Conservation (phyloP, 2,113 vertebrate species). For the Aspiorhynchus laticeps region DNA sequence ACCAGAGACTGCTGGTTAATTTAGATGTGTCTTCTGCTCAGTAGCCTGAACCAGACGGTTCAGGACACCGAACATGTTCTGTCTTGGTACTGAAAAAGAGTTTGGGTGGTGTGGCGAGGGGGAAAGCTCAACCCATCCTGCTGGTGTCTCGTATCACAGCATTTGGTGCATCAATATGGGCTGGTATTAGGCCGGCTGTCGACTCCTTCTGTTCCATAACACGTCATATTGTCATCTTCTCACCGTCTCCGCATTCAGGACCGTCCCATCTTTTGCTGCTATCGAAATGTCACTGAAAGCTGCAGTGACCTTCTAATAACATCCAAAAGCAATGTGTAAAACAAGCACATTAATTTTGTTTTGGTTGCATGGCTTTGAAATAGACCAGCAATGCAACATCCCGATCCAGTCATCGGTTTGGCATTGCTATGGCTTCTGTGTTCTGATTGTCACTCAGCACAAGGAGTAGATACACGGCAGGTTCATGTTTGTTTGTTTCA, state of each 20-base stretch:
- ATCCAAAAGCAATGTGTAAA: constrained; percentile 27
- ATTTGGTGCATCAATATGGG: constrained; percentile 50
- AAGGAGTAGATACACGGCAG: neutral
- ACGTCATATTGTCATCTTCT: constrained; percentile 30
- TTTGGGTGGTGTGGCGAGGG: neutral
- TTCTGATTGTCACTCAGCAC: constrained; percentile 46
- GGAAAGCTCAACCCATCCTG: constrained; percentile 26
- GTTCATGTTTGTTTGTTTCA: neutral
- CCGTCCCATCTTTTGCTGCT: constrained; percentile 22
- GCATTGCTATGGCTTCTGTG: constrained; percentile 29
- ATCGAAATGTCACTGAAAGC: constrained; percentile 25
- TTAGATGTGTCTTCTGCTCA: neutral
- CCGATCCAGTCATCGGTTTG: constrained; percentile 18
- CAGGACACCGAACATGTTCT: neutral
- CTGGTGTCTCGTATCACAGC: constrained; percentile 44
- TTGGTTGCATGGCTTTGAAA: constrained; percentile 35
- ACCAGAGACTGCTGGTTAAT: neutral
- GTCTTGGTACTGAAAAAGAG: neutral
- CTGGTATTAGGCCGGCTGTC: constrained; percentile 46
- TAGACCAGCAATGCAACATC: neutral
- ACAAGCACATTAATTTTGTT: constrained; percentile 47
- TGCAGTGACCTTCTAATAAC: neutral
- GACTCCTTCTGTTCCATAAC: constrained; percentile 44
- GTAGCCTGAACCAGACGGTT: neutral
- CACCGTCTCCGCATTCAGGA: neutral